phyloP scores from a whole-genome alignment of 1,140 invertebrate genomes.

The Neodiprion lecontei region DNA sequence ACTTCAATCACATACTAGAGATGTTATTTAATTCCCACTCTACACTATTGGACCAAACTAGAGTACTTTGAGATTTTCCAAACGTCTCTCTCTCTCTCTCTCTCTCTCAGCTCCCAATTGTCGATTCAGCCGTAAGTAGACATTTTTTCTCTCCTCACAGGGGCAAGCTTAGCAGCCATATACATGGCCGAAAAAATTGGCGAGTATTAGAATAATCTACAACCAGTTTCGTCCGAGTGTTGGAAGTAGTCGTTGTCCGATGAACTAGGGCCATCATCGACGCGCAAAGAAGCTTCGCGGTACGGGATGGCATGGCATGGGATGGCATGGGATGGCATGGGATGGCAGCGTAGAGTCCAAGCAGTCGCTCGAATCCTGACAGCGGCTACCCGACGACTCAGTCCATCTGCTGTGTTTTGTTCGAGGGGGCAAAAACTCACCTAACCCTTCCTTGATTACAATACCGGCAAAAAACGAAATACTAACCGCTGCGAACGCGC shows the following conservation, averaged over 20 bases:
- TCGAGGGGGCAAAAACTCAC: conserved; percentile 59
- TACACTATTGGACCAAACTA: too few species aligned
- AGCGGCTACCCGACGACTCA: conserved; percentile 46
- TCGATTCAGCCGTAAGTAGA: background rate
- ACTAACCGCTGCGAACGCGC: conserved; percentile 58
- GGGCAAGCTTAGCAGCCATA: background rate
- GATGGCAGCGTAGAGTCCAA: background rate
- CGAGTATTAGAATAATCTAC: too few species aligned
- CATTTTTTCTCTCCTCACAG: background rate
- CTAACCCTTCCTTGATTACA: conserved; percentile 66
- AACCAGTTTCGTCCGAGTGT: background rate
- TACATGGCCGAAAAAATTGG: background rate
- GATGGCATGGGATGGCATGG: background rate
- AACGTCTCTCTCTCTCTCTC: too few species aligned
- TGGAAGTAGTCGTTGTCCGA: background rate
- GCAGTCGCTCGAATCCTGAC: conserved; percentile 6
- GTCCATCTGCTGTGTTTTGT: conserved; percentile 64
- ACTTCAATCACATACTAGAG: too few species aligned
- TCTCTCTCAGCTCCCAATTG: too few species aligned
- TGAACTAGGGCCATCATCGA: background rate
- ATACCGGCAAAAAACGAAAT: conserved; percentile 64
- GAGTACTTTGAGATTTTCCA: too few species aligned
- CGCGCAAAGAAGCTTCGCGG: background rate
- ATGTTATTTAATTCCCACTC: too few species aligned
- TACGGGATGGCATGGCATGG: background rate